Evolutionary conservation across 2,888 invertebrate genomes (phyloP), one percentile per base, ranked within the genome.

Genomic region (Archaeoteleia sp.): DNA sequence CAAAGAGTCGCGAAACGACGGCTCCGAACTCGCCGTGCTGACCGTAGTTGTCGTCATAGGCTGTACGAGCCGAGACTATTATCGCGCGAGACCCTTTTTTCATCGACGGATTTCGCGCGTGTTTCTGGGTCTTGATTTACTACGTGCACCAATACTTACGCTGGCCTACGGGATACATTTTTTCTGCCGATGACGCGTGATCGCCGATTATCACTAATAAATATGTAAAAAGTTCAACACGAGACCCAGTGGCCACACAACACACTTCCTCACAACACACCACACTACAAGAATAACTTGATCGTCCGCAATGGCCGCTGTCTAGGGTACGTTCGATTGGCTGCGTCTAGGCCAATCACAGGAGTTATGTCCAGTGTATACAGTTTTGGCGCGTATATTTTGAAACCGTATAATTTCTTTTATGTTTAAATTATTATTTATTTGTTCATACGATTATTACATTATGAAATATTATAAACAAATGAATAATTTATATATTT

Each of bases 81-180:
- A 2, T 7, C 7, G 8, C 7, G 29, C 29, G 3, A 29, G 9
- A 9, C 29, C 29, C 29, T 29, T 29, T 29, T 32, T 6, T 23
- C 12, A 4, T 9, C 8, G n/a, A n/a, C 7, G 15, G 15, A 20
- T 20, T 20, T 20, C 15, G 12, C 30, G 23, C 29, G 12, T 8
- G 1, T 5, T 9, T 29, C 3, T 8, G 8, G 29, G 8, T 5
- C 5, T 9, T 29, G 1, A 9, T 9, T 29, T 7, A 5, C 29
- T 3, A 8, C 1, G 29, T 8, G 7, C 9, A n/a, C 17, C 1
- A 10, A 2, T 51, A 60, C 51, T 60, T 43, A 60, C 60, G 43
- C 51, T 90, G 90, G 84, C 90, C 90, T 85, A 90, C 90, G 82
- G 90, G 90, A 87, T 89, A 90, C 90, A 90, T 90, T 85, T 85